Conservation (phyloP, 2,797 vertebrate genomes). For the Sebastes nivosus region DNA sequence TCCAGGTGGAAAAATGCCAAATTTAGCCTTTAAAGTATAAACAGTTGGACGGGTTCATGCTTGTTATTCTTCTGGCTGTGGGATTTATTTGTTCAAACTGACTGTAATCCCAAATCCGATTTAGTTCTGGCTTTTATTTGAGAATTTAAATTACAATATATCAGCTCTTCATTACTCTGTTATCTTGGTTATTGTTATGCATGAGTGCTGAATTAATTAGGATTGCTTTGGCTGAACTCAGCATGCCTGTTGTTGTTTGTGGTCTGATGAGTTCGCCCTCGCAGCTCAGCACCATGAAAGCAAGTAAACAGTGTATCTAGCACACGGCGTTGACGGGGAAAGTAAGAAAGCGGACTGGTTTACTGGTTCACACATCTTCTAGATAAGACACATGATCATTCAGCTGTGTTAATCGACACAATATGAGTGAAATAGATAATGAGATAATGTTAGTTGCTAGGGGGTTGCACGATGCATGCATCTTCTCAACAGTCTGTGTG, state of each 20-base stretch:
- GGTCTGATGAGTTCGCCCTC: neutral
- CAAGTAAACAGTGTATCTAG: neutral
- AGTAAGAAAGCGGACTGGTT: neutral
- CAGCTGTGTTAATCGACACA: neutral
- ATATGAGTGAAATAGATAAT: neutral
- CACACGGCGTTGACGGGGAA: neutral
- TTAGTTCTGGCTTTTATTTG: neutral
- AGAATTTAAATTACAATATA: neutral
- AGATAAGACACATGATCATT: neutral
- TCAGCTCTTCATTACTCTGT: neutral
- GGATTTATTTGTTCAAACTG: neutral
- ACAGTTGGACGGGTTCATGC: neutral
- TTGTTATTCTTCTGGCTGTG: neutral
- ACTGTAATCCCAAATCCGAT: neutral
- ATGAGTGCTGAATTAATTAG: neutral
- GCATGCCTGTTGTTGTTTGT: slow-evolving; percentile 8
- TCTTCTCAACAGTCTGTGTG: too few relatives aligned
- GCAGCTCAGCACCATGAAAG: neutral
- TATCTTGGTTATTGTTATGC: neutral
- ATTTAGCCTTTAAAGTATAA: neutral
- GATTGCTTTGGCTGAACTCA: neutral
- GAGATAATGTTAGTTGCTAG: neutral
- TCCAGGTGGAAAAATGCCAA: neutral
- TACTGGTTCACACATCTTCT: neutral
- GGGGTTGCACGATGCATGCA: neutral